Evolutionary conservation across 2,797 vertebrate species (phyloP), one percentile per base, ranked within the genome.

Genomic region (Heterohyrax brucei): DNA sequence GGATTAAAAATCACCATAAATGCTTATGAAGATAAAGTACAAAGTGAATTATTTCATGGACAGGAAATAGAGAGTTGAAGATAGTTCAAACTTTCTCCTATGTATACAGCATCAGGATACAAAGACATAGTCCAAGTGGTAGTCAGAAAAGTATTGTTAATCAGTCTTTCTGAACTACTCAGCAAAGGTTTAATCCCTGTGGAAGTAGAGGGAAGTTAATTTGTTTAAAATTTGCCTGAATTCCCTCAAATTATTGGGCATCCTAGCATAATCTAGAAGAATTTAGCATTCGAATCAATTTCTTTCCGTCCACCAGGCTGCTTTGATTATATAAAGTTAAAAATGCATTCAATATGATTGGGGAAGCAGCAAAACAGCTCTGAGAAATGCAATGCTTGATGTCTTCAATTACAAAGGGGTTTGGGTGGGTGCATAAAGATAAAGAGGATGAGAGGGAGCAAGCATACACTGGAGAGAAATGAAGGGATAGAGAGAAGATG

Each of bases 331-430:
- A 80, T 50, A 66, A 95, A 94, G 84, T 93, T 93, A 89, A 97
- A 89, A 89, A 91, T 82, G 82, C 22, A 64, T 61, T 93, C 75
- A 14, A 0, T 85, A 33, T 33, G 89, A 87, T 39, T 90, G 66
- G 24, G 46, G 80, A 86, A 77, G 89, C 1, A 66, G 91, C 90
- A 94, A 92, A 87, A 96, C 2, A 86, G 0, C 92, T 93, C 79
- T 96, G 84, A 98, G 96, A 97, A 97, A 98, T 92, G 88, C 75
- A 39, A 82, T 94, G 94, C 94, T 98, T 98, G 97, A 97, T 98
- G 66, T 98, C 97, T 97, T 97, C 98, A 97, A 96, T 98, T 96
- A 98, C 93, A 98, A 98, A 98, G 95, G 75, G 96, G 94, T 94
- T 96, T 92, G 97, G 96, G 98, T 97, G 95, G 96, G 97, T 89